These are phyloP conservation scores for Zosterops japonicus DNA, from an alignment of 2,113 vertebrate species.

Conservation along the genomic window DNA sequence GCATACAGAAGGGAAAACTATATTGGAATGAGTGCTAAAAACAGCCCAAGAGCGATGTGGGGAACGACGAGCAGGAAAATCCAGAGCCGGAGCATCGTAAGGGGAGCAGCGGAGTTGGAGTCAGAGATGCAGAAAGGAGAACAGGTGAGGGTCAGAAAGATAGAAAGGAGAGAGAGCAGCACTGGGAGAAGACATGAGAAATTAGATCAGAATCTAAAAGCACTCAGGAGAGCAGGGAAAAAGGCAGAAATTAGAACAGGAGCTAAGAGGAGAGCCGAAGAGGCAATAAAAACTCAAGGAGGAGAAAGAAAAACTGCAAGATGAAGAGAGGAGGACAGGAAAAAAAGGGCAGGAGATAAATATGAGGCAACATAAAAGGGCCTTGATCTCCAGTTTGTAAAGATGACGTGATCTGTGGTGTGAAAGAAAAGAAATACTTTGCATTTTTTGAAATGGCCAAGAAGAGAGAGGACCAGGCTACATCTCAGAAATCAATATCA, in stretches of 20 bases:
- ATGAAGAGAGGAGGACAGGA: conserved; percentile 41
- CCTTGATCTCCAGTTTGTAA: conserved; percentile 51
- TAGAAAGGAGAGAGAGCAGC: conserved; percentile 74
- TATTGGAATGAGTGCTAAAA: conserved; percentile 36
- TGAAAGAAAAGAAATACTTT: conserved; percentile 67
- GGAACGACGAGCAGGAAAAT: neutral
- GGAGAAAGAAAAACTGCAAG: conserved; percentile 64
- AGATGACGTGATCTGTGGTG: conserved; percentile 27
- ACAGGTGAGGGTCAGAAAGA: conserved; percentile 74
- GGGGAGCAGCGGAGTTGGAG: conserved; percentile 39
- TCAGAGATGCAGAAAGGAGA: conserved; percentile 63
- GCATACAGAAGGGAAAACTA: conserved; percentile 36
- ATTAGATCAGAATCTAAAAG: conserved; percentile 79
- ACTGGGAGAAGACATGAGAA: conserved; percentile 79
- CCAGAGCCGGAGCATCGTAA: neutral
- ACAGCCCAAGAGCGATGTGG: neutral
- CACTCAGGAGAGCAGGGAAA: conserved; percentile 77
- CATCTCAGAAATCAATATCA: conserved; percentile 75
- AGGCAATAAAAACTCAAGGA: conserved; percentile 73
- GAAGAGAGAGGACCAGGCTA: conserved; percentile 60
- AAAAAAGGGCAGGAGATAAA: conserved; percentile 57
- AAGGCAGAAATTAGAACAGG: conserved; percentile 81
- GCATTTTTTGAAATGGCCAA: conserved; percentile 67
- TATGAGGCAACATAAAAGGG: conserved; percentile 49
- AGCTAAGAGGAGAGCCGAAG: conserved; percentile 75